These are phyloP conservation scores for Synanthedon myopaeformis DNA, from an alignment of 2,888 invertebrate genomes.

Conservation along the genomic window DNA sequence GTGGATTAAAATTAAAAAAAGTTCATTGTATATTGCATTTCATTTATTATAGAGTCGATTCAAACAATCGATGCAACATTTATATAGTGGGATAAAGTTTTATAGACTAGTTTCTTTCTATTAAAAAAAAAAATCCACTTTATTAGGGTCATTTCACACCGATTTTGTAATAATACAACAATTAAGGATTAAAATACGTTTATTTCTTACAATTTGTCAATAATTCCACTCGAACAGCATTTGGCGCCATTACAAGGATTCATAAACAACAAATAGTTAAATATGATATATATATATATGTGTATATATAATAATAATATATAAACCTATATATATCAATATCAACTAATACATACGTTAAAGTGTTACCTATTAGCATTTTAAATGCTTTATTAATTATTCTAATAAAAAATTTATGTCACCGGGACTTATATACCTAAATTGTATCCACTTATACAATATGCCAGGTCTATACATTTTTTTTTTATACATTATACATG, in stretches of 20 bases:
- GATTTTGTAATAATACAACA: conserved; percentile 30
- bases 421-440: background rate
- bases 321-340: conserved; percentile 1
- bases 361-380: conserved; percentile 12
- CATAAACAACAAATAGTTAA: conserved; percentile 3
- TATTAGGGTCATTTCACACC: no score
- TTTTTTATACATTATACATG: background rate
- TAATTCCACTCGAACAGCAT: conserved; percentile 33
- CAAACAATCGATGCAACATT: no score
- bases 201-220: conserved; percentile 65
- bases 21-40: no score
- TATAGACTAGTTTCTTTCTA: no score
- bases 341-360: background rate
- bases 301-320: no score
- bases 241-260: conserved; percentile 33
- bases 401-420: conserved; percentile 8
- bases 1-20: no score
- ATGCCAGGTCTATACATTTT: background rate
- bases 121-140: no score
- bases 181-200: conserved; percentile 60
- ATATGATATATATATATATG: conserved; percentile 26
- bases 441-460: background rate
- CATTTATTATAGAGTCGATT: no score
- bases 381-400: conserved; percentile 11
- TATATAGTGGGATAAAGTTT: no score